Evolutionary conservation across 2,888 invertebrate species (phyloP).

Genomic region (Baccha elongata): DNA sequence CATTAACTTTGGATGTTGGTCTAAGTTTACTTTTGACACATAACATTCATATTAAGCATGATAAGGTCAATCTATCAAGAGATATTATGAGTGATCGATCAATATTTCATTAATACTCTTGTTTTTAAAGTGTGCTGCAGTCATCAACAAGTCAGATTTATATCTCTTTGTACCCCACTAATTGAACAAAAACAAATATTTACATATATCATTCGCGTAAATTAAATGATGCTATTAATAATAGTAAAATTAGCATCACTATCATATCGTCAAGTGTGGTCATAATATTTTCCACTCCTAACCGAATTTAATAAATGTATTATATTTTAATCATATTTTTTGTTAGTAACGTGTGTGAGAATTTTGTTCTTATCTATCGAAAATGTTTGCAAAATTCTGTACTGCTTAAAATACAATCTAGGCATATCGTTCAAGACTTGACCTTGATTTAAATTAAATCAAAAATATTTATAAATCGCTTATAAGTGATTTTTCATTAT

Average conservation of each 20-base stretch:
- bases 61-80: background rate
- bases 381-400: background rate
- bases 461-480: background rate
- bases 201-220: slow-evolving; percentile 11
- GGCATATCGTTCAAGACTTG: background rate
- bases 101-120: background rate
- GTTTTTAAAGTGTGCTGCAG: background rate
- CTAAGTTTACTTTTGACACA: too few relatives aligned
- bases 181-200: too few relatives aligned
- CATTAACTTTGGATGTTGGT: too few relatives aligned
- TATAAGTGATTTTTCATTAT: slow-evolving; percentile 18
- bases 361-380: background rate
- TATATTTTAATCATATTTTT: background rate
- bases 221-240: slow-evolving; percentile 1
- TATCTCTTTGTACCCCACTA: background rate
- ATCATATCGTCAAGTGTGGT: slow-evolving; percentile 15
- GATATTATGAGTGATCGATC: background rate
- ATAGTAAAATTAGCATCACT: slow-evolving; percentile 14
- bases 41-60: background rate
- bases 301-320: background rate
- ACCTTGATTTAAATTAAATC: slow-evolving; percentile 4
- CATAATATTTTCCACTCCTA: background rate
- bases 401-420: background rate
- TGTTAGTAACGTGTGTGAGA: background rate
- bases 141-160: background rate